Percentiles rank a stretch among this genome's conserved stretches.
Conservation (phyloP, 1,140 invertebrate genomes). For the Orchestia grillus region DNA sequence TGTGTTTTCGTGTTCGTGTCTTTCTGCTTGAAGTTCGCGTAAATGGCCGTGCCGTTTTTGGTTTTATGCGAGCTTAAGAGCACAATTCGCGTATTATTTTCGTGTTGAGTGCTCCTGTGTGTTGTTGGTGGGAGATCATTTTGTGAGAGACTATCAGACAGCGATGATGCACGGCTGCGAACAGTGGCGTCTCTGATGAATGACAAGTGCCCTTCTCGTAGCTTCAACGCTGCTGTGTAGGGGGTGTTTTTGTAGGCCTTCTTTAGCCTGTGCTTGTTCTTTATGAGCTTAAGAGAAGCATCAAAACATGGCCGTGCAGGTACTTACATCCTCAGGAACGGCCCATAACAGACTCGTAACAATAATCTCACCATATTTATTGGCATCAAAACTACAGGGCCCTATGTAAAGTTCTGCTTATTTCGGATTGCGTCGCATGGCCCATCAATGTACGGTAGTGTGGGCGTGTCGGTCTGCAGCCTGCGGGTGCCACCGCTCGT, state of each 20-base stretch:
- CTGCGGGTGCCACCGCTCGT: not conserved
- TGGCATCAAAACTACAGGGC: not conserved
- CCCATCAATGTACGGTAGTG: too few species aligned
- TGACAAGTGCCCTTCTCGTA: too few species aligned
- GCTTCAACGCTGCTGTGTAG: too few species aligned
- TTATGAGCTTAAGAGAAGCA: too few species aligned
- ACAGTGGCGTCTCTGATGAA: too few species aligned
- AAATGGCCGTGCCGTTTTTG: not conserved
- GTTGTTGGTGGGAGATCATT: not conserved
- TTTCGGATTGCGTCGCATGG: not conserved
- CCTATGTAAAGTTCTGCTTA: not conserved
- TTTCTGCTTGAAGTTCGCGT: not conserved
- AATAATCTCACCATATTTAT: not conserved
- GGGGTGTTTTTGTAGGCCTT: too few species aligned
- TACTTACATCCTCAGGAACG: too few species aligned
- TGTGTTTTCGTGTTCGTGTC: not conserved
- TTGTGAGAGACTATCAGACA: too few species aligned
- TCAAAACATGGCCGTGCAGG: too few species aligned
- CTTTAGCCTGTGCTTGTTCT: too few species aligned
- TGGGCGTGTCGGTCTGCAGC: too few species aligned
- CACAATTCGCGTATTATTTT: not conserved
- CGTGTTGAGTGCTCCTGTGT: not conserved
- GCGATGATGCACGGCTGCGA: too few species aligned
- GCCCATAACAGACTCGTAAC: not conserved
- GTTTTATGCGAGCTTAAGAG: not conserved